A percentile compares a stretch with the other conserved stretches of the same genome.
These are phyloP conservation scores for Pholis gunnellus DNA, from an alignment of 2,113 vertebrate species.

Conservation along the genomic window DNA sequence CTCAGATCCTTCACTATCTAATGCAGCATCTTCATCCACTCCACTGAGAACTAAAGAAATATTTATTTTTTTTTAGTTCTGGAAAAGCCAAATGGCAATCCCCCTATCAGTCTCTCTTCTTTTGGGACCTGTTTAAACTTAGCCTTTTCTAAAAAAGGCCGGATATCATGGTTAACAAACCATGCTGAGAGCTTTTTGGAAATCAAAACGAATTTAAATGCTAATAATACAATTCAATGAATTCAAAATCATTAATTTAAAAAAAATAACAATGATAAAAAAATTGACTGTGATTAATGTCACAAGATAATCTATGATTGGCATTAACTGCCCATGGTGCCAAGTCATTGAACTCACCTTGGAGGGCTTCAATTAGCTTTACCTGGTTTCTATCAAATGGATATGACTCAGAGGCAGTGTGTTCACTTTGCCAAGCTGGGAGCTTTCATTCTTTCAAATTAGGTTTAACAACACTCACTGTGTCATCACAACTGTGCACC, in stretches of 20 bases:
- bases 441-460: slow-evolving; percentile 64
- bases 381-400: slow-evolving; percentile 25
- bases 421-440: slow-evolving; percentile 35
- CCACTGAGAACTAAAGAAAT: slow-evolving; percentile 11
- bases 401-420: slow-evolving; percentile 26
- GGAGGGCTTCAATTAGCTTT: slow-evolving; percentile 32
- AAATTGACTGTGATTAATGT: not conserved
- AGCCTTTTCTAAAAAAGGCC: not conserved
- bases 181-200: not conserved
- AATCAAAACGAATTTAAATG: not conserved
- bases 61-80: not conserved
- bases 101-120: not conserved
- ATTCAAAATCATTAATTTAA: not conserved
- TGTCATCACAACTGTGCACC: too few species aligned
- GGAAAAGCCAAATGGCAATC: slow-evolving; percentile 32
- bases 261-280: not conserved
- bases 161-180: slow-evolving; percentile 8
- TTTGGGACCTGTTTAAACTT: slow-evolving; percentile 29
- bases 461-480: slow-evolving; percentile 60
- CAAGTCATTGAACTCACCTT: slow-evolving; percentile 29
- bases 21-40: slow-evolving; percentile 58
- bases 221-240: not conserved
- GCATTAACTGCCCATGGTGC: slow-evolving; percentile 14
- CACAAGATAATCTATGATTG: not conserved
- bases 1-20: slow-evolving; percentile 56